phyloP scores from a whole-genome alignment of 1,140 invertebrate species.

The Himalopsyche phryganea region DNA sequence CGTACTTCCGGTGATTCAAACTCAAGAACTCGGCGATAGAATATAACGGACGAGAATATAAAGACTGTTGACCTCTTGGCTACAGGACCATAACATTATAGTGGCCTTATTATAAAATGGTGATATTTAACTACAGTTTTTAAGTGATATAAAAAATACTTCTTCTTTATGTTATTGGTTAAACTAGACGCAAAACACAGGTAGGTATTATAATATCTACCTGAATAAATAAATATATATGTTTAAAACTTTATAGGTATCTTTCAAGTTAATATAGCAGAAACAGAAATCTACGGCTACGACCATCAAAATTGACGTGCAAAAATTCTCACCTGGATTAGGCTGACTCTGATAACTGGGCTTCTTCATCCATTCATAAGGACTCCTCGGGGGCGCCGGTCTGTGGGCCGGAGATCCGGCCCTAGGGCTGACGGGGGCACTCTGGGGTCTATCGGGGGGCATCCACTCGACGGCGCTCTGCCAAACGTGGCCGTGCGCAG shows the following conservation, averaged over 20 bases:
- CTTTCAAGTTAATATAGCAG: not conserved
- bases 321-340: slow-evolving; percentile 67
- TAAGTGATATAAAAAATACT: no score
- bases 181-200: no score
- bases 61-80: no score
- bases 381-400: slow-evolving; percentile 68
- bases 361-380: slow-evolving; percentile 89
- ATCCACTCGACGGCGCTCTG: slow-evolving; percentile 29
- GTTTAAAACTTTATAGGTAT: not conserved
- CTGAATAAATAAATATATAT: no score
- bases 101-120: no score
- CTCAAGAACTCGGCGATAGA: no score
- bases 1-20: no score
- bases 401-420: slow-evolving; percentile 47
- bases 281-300: not conserved
- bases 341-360: slow-evolving; percentile 77
- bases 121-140: no score
- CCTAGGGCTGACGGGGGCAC: slow-evolving; percentile 38
- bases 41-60: no score
- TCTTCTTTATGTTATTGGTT: no score
- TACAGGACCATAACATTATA: no score
- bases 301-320: not conserved
- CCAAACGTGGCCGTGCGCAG: slow-evolving; percentile 29
- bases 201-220: no score
- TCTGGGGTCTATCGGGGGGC: slow-evolving; percentile 35